phyloP scores from a whole-genome alignment of 2,888 invertebrate genomes.

The Neoitamus cyanurus region DNA sequence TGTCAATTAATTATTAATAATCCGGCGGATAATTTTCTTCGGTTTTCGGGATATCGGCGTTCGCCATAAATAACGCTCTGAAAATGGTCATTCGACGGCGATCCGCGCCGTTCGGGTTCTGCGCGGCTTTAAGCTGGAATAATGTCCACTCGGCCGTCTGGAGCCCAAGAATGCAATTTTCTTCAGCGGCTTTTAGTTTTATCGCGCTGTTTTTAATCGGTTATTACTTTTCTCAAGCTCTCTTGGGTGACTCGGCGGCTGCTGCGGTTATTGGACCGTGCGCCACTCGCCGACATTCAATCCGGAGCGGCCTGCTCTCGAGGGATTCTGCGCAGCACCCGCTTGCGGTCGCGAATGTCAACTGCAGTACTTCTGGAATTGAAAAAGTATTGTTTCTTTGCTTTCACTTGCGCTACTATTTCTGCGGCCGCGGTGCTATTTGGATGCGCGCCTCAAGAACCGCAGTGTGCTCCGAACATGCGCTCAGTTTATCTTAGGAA shows the following conservation, averaged over 20 bases:
- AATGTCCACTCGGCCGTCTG: neutral
- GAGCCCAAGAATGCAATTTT: slow-evolving; percentile 14
- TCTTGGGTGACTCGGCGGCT: neutral
- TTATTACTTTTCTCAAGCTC: slow-evolving; percentile 25
- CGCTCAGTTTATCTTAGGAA: slow-evolving; percentile 16
- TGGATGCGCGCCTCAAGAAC: neutral
- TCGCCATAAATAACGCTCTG: slow-evolving; percentile 23
- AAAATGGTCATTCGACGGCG: slow-evolving; percentile 28
- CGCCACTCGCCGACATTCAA: slow-evolving; percentile 6
- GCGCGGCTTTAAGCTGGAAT: slow-evolving; percentile 16
- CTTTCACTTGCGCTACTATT: slow-evolving; percentile 30
- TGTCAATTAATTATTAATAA: slow-evolving; percentile 39
- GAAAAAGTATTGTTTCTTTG: slow-evolving; percentile 21
- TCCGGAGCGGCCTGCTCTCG: neutral
- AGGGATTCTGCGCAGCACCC: slow-evolving; percentile 25
- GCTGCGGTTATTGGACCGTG: slow-evolving; percentile 33
- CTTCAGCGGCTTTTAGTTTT: slow-evolving; percentile 28
- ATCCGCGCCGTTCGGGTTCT: neutral
- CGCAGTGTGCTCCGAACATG: neutral
- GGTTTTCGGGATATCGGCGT: slow-evolving; percentile 34
- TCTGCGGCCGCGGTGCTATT: neutral
- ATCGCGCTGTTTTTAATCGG: slow-evolving; percentile 15
- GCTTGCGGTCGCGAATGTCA: slow-evolving; percentile 24
- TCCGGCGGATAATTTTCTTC: slow-evolving; percentile 32
- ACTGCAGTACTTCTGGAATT: slow-evolving; percentile 34